phyloP scores from a whole-genome alignment of 2,888 invertebrate species.

The Arenicola marina region DNA sequence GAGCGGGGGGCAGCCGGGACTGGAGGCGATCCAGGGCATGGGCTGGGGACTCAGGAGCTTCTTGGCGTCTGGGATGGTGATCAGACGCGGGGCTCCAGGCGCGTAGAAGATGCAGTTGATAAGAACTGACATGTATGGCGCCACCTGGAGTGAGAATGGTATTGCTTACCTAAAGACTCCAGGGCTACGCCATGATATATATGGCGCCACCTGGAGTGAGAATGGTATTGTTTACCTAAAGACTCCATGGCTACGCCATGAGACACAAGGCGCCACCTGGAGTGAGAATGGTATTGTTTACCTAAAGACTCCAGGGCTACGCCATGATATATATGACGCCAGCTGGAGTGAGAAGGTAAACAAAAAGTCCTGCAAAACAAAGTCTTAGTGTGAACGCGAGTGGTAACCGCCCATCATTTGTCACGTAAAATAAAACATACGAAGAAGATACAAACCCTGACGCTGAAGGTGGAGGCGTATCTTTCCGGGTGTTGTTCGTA shows the following conservation, averaged over 20 bases:
- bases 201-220: slow-evolving; percentile 88
- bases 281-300: too few relatives aligned
- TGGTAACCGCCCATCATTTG: too few relatives aligned
- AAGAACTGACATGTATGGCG: slow-evolving; percentile 95
- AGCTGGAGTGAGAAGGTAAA: too few relatives aligned
- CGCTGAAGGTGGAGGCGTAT: slow-evolving; percentile 94
- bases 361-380: too few relatives aligned
- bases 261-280: slow-evolving; percentile 94
- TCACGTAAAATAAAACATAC: too few relatives aligned
- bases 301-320: slow-evolving; percentile 99
- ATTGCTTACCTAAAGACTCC: too few relatives aligned
- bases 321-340: slow-evolving; percentile 95
- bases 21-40: slow-evolving; percentile 66
- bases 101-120: slow-evolving; percentile 99
- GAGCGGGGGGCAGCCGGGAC: slow-evolving; percentile 21
- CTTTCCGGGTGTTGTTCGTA: slow-evolving; percentile 91
- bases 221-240: too few relatives aligned
- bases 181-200: slow-evolving; percentile 94
- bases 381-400: too few relatives aligned
- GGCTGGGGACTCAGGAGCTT: slow-evolving; percentile 76
- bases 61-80: slow-evolving; percentile 98
- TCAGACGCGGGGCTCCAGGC: slow-evolving; percentile 89
- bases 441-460: slow-evolving; percentile 68
- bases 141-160: slow-evolving; percentile 81
- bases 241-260: slow-evolving; percentile 95